These are phyloP conservation scores for Saguinus imperator DNA, from an alignment of 2,113 vertebrate genomes.

Conservation along the genomic window DNA sequence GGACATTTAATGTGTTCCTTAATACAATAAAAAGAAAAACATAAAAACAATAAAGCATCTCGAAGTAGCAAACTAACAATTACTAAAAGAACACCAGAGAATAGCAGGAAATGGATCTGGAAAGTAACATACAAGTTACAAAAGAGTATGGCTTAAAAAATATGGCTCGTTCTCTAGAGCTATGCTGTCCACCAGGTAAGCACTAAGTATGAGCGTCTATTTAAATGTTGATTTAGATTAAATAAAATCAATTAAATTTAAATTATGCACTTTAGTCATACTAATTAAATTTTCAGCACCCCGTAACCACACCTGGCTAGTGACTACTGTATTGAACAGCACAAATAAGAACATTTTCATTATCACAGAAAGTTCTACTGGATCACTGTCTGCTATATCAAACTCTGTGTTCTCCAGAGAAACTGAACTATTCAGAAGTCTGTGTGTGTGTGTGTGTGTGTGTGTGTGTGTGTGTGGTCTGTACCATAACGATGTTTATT, in stretches of 20 bases:
- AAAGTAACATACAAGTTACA: neutral
- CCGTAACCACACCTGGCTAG: neutral
- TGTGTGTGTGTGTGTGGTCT: no score
- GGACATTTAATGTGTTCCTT: neutral
- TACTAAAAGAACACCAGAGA: neutral
- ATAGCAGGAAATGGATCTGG: neutral
- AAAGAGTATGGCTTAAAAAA: neutral
- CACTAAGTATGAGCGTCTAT: neutral
- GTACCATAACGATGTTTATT: no score
- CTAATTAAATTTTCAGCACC: neutral
- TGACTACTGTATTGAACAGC: neutral
- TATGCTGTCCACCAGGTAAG: neutral
- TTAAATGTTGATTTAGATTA: constrained; percentile 21
- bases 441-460: no score
- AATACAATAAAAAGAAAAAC: neutral
- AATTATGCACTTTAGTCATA: neutral
- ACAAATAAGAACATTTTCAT: neutral
- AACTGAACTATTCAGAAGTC: neutral
- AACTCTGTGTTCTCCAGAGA: neutral
- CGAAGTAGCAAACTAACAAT: neutral
- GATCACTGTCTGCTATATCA: neutral
- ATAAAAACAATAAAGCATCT: neutral
- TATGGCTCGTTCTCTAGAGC: neutral
- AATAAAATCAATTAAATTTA: neutral
- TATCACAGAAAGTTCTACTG: neutral